A percentile compares a stretch with the other conserved stretches of the same genome.
Conservation (phyloP, 2,888 invertebrate species). For the Andrena fulva region DNA sequence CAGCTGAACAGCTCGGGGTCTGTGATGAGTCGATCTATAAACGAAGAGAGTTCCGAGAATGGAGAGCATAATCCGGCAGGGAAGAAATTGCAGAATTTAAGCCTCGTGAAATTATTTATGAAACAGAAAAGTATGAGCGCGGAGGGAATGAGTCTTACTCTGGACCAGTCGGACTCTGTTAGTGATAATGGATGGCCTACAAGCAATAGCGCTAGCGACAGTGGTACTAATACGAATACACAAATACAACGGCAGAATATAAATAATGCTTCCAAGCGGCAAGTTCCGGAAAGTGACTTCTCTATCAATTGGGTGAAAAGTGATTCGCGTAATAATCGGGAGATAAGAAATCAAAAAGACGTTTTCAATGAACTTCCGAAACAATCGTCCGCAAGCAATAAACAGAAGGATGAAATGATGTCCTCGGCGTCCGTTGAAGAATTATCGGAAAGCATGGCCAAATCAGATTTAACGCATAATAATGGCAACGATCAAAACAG, state of each 20-base stretch:
- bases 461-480: constrained; percentile 77
- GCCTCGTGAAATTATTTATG: constrained; percentile 94
- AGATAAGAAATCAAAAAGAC: constrained; percentile 70
- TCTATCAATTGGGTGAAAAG: constrained; percentile 83
- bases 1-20: constrained; percentile 80
- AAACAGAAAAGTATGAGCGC: constrained; percentile 94
- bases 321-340: constrained; percentile 74
- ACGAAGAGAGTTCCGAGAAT: constrained; percentile 82
- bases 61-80: constrained; percentile 75
- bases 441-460: constrained; percentile 84
- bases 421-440: constrained; percentile 85
- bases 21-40: constrained; percentile 81
- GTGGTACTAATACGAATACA: constrained; percentile 84
- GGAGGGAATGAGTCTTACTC: constrained; percentile 89
- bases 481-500: constrained; percentile 69
- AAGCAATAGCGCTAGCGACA: constrained; percentile 87
- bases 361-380: constrained; percentile 73
- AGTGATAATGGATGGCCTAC: constrained; percentile 90
- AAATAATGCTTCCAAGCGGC: constrained; percentile 71
- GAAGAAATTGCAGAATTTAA: constrained; percentile 89
- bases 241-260: constrained; percentile 77
- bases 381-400: constrained; percentile 66
- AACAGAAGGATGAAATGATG: constrained; percentile 85
- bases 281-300: constrained; percentile 78
- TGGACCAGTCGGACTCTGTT: constrained; percentile 91